phyloP scores from a whole-genome alignment of 2,113 vertebrate genomes.

The Carettochelys insculpta region DNA sequence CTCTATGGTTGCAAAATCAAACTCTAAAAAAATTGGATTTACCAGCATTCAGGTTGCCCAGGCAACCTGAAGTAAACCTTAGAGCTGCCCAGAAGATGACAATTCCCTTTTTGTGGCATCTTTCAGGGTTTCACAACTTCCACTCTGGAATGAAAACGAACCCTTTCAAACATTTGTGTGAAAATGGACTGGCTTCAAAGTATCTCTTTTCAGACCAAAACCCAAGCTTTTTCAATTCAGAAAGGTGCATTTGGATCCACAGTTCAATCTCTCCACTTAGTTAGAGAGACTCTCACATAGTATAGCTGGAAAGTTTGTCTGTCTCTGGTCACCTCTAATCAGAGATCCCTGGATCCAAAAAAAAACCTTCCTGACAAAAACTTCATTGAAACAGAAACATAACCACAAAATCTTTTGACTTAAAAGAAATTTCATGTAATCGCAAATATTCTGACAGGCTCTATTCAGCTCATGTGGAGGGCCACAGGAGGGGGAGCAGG shows the following conservation, averaged over 20 bases:
- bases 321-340: neutral
- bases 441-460: conserved; percentile 6
- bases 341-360: neutral
- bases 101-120: neutral
- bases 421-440: neutral
- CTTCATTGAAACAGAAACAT: neutral
- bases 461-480: neutral
- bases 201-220: neutral
- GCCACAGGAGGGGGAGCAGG: too few species aligned
- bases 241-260: neutral
- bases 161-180: neutral
- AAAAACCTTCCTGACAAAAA: neutral
- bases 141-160: neutral
- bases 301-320: neutral
- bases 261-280: neutral
- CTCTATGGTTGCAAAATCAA: neutral
- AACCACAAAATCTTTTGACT: neutral
- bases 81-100: neutral
- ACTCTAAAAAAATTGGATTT: neutral
- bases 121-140: neutral
- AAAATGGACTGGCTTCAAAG: neutral
- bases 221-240: neutral
- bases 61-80: neutral
- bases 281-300: neutral
- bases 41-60: neutral